Conservation (phyloP, 2,888 invertebrate genomes). For the Eucriotettix oculatus region DNA sequence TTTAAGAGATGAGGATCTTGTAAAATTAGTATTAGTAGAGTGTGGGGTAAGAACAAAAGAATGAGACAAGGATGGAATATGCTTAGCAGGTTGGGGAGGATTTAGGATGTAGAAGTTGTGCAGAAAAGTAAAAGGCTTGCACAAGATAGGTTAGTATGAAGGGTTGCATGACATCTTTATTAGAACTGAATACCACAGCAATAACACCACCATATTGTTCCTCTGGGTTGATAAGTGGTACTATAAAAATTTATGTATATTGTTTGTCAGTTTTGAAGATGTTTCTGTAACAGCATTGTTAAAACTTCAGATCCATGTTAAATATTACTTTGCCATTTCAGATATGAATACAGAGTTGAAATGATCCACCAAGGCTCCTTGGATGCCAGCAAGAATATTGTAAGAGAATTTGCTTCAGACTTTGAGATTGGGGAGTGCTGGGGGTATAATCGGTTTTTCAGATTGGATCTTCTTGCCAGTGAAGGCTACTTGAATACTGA, state of each 20-base stretch:
- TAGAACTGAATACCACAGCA: no score
- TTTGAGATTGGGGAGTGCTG: conserved; percentile 94
- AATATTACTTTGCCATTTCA: conserved; percentile 19
- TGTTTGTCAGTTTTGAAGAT: neutral
- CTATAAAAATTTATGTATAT: neutral
- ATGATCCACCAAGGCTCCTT: conserved; percentile 83
- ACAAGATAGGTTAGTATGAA: no score
- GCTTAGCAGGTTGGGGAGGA: no score
- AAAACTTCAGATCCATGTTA: neutral
- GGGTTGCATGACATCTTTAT: no score
- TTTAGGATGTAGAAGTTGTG: no score
- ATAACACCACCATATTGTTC: no score
- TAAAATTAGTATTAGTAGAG: no score
- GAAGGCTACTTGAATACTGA: conserved; percentile 80
- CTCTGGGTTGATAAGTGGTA: neutral
- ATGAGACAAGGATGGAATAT: no score
- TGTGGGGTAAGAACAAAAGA: no score
- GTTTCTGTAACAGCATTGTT: neutral
- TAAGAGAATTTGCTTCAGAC: conserved; percentile 86
- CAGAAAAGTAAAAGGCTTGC: no score
- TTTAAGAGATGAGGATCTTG: no score
- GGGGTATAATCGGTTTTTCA: conserved; percentile 89
- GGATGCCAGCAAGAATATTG: conserved; percentile 73
- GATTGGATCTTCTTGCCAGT: conserved; percentile 72
- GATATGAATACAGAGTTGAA: conserved; percentile 85